These are phyloP conservation scores for Anas capensis DNA, from an alignment of 2,797 vertebrate genomes.

Conservation along the genomic window DNA sequence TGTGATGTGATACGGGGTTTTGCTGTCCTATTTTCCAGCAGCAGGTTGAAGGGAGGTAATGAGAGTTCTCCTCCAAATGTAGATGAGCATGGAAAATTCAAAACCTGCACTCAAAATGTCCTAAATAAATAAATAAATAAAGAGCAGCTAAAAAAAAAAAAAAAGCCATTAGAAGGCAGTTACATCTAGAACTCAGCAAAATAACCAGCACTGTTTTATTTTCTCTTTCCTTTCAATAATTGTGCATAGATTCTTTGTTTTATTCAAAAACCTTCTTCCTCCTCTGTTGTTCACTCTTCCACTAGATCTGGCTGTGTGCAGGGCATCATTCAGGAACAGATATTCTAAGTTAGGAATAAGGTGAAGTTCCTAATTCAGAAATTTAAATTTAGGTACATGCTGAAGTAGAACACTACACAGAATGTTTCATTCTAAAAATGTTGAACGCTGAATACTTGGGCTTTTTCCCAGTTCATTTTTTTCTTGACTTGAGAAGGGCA, in stretches of 20 bases:
- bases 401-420: neutral
- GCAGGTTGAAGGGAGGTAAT: rapidly evolving
- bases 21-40: neutral
- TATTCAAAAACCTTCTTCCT: neutral
- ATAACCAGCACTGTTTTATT: neutral
- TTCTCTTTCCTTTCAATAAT: neutral
- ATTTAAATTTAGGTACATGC: neutral
- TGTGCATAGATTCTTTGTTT: neutral
- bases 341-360: neutral
- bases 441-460: neutral
- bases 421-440: neutral
- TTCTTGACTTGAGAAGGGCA: neutral
- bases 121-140: neutral
- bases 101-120: neutral
- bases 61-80: neutral
- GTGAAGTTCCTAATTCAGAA: conserved; percentile 17
- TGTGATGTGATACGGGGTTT: neutral
- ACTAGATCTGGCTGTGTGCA: neutral
- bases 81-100: neutral
- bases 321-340: neutral
- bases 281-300: neutral
- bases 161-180: neutral
- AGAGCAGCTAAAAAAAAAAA: neutral
- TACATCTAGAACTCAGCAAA: neutral
- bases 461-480: neutral